These are phyloP conservation scores for Rallus crepitans DNA, from an alignment of 2,797 vertebrate species.

Conservation along the genomic window DNA sequence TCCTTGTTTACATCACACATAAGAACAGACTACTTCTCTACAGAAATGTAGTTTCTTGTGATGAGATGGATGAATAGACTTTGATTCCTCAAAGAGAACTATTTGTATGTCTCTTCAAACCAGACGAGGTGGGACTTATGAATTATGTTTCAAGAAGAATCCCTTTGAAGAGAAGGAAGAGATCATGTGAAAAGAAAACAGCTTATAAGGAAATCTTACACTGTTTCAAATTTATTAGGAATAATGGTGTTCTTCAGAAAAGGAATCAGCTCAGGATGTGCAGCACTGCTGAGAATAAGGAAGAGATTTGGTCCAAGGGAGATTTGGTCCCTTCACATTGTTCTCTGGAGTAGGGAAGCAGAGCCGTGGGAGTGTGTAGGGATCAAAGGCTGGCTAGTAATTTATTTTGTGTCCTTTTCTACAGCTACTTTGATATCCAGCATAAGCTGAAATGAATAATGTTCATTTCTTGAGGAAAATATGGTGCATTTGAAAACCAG, in stretches of 20 bases:
- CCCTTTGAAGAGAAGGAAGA: not conserved
- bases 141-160: not conserved
- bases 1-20: not conserved
- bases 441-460: slow-evolving; percentile 66
- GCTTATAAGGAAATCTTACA: not conserved
- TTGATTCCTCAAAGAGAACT: not conserved
- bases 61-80: not conserved
- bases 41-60: not conserved
- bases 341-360: slow-evolving; percentile 12
- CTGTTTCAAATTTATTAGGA: slow-evolving; percentile 31
- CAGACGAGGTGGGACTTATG: not conserved
- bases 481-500: slow-evolving; percentile 60
- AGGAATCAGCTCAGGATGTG: not conserved
- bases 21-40: not conserved
- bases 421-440: slow-evolving; percentile 59
- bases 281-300: slow-evolving; percentile 13
- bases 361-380: slow-evolving; percentile 42
- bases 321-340: slow-evolving; percentile 10
- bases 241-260: slow-evolving; percentile 28
- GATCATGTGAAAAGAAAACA: not conserved
- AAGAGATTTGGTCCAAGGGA: slow-evolving; percentile 29
- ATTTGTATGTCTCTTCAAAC: not conserved
- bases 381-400: slow-evolving; percentile 64
- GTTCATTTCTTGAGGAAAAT: slow-evolving; percentile 58
- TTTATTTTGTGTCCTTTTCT: slow-evolving; percentile 71